Conservation (phyloP, 64 coral and sea anemone species). For the Exaiptasia diaphana region DNA sequence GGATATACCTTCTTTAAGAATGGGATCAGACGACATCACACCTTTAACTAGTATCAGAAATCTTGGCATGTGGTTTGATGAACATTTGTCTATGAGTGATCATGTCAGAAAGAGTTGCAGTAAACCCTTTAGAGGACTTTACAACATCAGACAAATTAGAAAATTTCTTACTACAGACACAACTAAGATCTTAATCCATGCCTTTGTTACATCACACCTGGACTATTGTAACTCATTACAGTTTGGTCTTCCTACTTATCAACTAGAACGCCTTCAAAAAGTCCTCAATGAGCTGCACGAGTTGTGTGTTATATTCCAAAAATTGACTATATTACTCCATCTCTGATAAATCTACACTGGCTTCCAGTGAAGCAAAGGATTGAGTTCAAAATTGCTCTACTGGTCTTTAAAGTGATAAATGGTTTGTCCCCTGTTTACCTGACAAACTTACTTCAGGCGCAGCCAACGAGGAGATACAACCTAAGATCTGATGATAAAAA, state of each 20-base stretch:
- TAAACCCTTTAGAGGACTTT: neutral
- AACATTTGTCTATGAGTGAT: no score
- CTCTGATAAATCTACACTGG: neutral
- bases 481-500: neutral
- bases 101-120: no score
- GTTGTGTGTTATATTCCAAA: neutral
- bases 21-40: no score
- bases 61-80: no score
- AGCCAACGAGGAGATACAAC: neutral
- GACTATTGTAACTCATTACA: constrained; percentile 36
- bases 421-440: neutral
- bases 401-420: neutral
- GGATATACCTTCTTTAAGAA: no score
- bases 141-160: neutral
- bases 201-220: constrained; percentile 19
- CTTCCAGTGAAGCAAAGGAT: neutral
- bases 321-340: constrained; percentile 1
- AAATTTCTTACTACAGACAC: constrained; percentile 7
- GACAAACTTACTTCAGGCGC: neutral
- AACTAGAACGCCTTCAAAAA: constrained; percentile 13
- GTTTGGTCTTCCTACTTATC: neutral
- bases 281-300: constrained; percentile 48
- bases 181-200: constrained; percentile 13
- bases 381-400: neutral
- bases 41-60: no score